Base-by-base conservation (phyloP, 1,140 invertebrate species). In the Heliconius hermathena region DNA sequence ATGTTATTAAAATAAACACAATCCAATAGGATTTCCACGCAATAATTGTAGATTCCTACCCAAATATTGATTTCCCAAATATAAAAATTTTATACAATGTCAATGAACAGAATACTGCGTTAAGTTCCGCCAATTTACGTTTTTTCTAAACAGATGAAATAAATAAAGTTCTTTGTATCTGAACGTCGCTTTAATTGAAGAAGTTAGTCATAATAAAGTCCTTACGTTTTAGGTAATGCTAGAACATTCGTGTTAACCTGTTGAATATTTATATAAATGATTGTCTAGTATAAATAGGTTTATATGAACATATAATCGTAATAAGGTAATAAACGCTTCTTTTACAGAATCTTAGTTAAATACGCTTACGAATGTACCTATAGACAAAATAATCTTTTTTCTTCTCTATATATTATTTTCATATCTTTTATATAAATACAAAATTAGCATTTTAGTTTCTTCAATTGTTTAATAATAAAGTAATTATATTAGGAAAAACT, bases 221-320 rank as follows among this genome's bases (percentile, higher is more conserved):
- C 26, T 73, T 36, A 29, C 38, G 38, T 46, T 49, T 73, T 46
- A 46, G 49, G 49, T 11, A 46, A 49, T 26, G 38, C 26, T 49
- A 49, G 38, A 22, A 49, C 41, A 36, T 29, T 46, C 18, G 54
- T 29, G 26, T 66, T 29, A 66, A 29, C 60, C 60, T 66, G 60
- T 66, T 66, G 60, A 66, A 29, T 66, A 29, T 66, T 66, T 66
- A 16, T 66, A 66, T 66, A n/a, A 11, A 77, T n/a, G n/a, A 49
- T 73, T 38, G 20, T n/a, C n/a, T 72, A 33, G 33, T 72, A 38
- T 72, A 36, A 71, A 72, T 16, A 36, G 20, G 18, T 72, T 57
- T 66, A 26, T 26, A 29, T 66, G n/a, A 66, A 26, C 60, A 26
- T 29, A 6, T 66, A 26, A 66, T 57, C 54, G 54, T 66, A 22